Percentiles rank a stretch among this genome's conserved stretches.
phyloP scores from a whole-genome alignment of 53 echinoderm and acorn worm genomes.

The Arbacia lixula region DNA sequence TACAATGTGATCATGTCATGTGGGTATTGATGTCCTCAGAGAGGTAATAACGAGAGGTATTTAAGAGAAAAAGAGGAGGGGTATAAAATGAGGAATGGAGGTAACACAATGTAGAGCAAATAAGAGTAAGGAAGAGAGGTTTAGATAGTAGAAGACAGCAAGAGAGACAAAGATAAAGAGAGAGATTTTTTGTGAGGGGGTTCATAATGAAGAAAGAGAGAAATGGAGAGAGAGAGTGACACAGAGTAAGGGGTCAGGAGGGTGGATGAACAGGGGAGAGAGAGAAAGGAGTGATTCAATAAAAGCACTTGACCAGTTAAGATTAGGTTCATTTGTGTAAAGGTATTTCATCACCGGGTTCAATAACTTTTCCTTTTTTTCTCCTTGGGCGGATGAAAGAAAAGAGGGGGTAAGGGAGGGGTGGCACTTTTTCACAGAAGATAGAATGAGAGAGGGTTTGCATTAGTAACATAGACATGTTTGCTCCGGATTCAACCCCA shows the following conservation, averaged over 20 bases:
- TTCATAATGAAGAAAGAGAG: not conserved
- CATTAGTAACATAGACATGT: conserved; percentile 44
- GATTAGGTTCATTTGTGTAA: not conserved
- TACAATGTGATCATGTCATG: too few relatives aligned
- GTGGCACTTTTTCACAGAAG: not conserved
- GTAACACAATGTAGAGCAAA: conserved; percentile 3
- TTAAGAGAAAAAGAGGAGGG: not conserved
- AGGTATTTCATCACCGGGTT: not conserved
- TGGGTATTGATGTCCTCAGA: too few relatives aligned
- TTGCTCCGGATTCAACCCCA: conserved; percentile 41
- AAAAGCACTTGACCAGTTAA: conserved; percentile 5
- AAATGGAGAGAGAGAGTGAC: not conserved
- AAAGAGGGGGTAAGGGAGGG: not conserved
- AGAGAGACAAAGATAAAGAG: not conserved
- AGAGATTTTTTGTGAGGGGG: not conserved
- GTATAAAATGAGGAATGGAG: not conserved
- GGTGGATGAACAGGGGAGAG: not conserved
- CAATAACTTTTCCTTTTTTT: not conserved
- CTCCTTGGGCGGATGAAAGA: too few relatives aligned
- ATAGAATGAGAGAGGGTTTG: conserved; percentile 27
- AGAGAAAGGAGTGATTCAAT: not conserved
- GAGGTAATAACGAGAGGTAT: too few relatives aligned
- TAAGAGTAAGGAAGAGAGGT: not conserved
- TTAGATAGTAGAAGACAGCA: not conserved
- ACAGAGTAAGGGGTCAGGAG: not conserved